Base-by-base conservation (phyloP, 2,113 vertebrate genomes). In the Nothoprocta perdicaria region DNA sequence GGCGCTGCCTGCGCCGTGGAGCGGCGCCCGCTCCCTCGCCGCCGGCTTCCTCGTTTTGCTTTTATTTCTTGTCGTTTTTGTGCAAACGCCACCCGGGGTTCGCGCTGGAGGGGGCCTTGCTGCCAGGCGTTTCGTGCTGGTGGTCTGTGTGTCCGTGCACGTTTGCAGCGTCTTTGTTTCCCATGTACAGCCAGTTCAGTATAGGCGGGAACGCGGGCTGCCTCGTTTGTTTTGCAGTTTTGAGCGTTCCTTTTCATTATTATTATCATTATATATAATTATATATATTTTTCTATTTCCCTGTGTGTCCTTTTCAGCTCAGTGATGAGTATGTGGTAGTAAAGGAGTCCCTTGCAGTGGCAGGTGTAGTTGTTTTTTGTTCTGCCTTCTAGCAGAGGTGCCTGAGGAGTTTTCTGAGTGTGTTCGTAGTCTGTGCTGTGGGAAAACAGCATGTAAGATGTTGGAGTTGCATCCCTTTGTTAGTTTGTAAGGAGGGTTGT, bases 131-230 rank as follows among this genome's bases (percentile, higher is more conserved):
- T 23, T 9, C 10, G 19, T 29, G 5, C 33, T 1, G 38, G 31
- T 2, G 31, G 10, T 16, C 5, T 18, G 3, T 2, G 22, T 8
- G 55, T 10, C 22, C 35, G 4, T 13, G 18, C 6, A 1, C 10
- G 27, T 24, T 1, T 15, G 2, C 2, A 1, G 4, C 0, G 33
- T 1, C 31, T 13, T 5, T 3, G 9, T 0, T 2, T 7, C 7
- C 21, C 6, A 0, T 0, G 0, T 1, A 0, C 69, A 0, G 0
- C 2, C 4, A 14, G 0, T 9, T 6, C 6, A 27, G 2, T 18
- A 26, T 1, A 4, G 4, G 3, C 26, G 16, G 12, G 13, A 12
- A 4, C 40, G 1, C 17, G 7, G 2, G 9, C 13, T 7, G 23
- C 23, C 35, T 0, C 16, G 15, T 5, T 76, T 48, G 0, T 27